Evolutionary conservation across 2,888 invertebrate species (phyloP).

Genomic region (Ernsta delagoae): DNA sequence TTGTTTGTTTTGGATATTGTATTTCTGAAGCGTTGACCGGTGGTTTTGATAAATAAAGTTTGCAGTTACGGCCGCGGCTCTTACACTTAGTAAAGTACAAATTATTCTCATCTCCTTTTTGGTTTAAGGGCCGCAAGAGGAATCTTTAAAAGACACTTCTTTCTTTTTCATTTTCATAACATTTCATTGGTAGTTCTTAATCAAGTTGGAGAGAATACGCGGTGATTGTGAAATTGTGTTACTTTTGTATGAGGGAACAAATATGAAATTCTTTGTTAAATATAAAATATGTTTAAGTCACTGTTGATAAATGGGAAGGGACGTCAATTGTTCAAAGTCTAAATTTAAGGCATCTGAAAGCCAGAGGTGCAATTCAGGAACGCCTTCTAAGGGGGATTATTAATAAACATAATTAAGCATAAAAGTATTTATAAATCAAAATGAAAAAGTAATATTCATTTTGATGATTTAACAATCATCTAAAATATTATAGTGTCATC

Average conservation of each 20-base stretch:
- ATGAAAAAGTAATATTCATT: no score
- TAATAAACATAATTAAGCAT: no score
- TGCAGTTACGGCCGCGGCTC: slow-evolving; percentile 52
- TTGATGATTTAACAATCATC: no score
- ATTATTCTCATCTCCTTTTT: slow-evolving; percentile 74
- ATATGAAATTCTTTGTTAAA: not conserved
- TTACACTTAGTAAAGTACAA: slow-evolving; percentile 73
- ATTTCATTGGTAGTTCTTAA: slow-evolving; percentile 49
- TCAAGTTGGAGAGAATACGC: slow-evolving; percentile 42
- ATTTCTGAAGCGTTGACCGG: slow-evolving; percentile 56
- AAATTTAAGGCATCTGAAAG: no score
- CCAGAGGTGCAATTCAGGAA: no score
- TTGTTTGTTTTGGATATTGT: slow-evolving; percentile 62
- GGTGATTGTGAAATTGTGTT: slow-evolving; percentile 27
- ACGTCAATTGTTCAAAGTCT: no score
- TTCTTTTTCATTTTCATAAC: slow-evolving; percentile 52
- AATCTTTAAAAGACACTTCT: slow-evolving; percentile 61
- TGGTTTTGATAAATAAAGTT: slow-evolving; percentile 31
- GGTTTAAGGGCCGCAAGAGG: slow-evolving; percentile 65
- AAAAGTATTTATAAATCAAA: no score
- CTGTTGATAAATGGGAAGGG: no score
- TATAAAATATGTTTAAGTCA: no score
- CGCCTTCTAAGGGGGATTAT: no score
- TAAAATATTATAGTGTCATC: no score
- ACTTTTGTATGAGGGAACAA: no score